Evolutionary conservation across 2,888 invertebrate genomes (phyloP), one percentile per base, ranked within the genome.

Genomic region (Thysanoteuthis rhombus): DNA sequence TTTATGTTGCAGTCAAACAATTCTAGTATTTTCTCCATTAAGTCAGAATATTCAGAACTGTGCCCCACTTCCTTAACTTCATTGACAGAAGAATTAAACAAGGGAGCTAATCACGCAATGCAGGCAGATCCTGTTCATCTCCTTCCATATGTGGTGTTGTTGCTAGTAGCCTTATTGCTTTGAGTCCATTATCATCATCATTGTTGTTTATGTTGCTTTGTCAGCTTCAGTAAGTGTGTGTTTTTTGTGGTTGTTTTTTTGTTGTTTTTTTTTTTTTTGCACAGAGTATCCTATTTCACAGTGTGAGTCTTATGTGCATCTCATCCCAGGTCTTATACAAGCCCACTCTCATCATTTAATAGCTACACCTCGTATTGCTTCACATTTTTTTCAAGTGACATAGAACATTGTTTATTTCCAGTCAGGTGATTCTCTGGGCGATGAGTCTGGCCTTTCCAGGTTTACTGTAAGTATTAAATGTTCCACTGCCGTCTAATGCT

Each of bases 361-460:
- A 42, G 42, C 42, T 0, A 42, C 6, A 42, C 12, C 42, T 42
- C 42, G 4, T n/a, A 4, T n/a, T 75, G n/a, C 75, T n/a, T 75
- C 75, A n/a, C 10, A 1, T n/a, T 16, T 75, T 75, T 75, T 75
- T n/a, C n/a, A n/a, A n/a, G 75, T 75, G 16, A 75, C n/a, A n/a
- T 75, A 75, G 75, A 75, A n/a, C n/a, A 75, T n/a, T 75, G n/a
- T 75, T 75, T 75, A 75, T 93, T 93, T 93, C 36, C 39, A 93
- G 93, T 58, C 58, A 39, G 93, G 93, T 47, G 93, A 93, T 93
- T 93, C 93, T 39, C 47, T 93, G 42, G 93, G 39, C 58, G 93
- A 93, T 36, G 93, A 58, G 52, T 58, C 93, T 58, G 47, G 93
- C 38, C 45, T 93, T 58, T 93, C 93, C 39, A 93, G 52, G 36